Evolutionary conservation across 2,113 vertebrate species (phyloP).

Genomic region (Rostratula benghalensis): DNA sequence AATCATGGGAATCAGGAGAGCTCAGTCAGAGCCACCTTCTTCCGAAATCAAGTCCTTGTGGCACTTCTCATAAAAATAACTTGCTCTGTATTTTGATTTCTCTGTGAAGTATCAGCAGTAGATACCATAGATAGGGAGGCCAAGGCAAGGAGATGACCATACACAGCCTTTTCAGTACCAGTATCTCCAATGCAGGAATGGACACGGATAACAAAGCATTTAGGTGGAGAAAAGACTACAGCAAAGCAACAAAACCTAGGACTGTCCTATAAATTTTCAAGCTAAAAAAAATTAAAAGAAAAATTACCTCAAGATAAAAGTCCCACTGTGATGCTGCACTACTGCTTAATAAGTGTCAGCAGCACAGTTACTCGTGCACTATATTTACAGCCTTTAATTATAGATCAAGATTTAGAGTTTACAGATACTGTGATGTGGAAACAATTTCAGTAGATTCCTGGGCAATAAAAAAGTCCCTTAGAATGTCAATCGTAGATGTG

Average conservation of each 20-base stretch:
- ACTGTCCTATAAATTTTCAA: not conserved
- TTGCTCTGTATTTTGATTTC: not conserved
- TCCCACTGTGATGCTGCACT: not conserved
- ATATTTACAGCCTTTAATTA: not conserved
- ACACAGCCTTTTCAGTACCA: not conserved
- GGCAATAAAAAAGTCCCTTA: not conserved
- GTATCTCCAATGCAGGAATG: not conserved
- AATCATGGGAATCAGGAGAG: not conserved
- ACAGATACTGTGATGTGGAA: not conserved
- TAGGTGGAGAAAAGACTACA: not conserved
- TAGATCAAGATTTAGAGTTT: not conserved
- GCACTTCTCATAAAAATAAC: not conserved
- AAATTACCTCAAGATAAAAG: not conserved
- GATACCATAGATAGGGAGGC: not conserved
- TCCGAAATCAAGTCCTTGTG: not conserved
- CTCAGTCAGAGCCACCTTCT: not conserved
- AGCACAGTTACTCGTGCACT: not conserved
- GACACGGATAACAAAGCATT: not conserved
- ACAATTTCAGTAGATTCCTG: not conserved
- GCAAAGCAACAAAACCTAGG: not conserved
- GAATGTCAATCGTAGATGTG: not conserved
- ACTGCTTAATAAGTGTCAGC: not conserved
- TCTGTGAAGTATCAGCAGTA: not conserved
- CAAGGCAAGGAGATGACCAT: not conserved
- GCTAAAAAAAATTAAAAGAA: not conserved